Evolutionary conservation across 2,113 vertebrate species (phyloP).

Genomic region (Gorsachius goisagi): DNA sequence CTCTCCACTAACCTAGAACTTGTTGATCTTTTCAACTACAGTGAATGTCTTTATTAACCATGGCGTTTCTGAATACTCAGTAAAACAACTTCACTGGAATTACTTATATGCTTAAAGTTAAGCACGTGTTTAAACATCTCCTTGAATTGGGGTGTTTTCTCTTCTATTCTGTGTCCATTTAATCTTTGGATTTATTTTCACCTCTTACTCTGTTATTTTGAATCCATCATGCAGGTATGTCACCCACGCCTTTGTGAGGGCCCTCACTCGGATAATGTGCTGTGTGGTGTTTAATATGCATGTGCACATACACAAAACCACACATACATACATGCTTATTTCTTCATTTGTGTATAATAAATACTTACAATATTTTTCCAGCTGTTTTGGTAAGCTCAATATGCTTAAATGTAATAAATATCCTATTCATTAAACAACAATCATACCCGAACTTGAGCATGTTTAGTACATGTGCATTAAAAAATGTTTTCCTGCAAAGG

Average conservation of each 20-base stretch:
- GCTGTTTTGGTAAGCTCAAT: conserved; percentile 9
- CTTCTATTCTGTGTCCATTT: not conserved
- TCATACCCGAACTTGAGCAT: not conserved
- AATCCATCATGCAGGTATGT: not conserved
- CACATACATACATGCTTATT: not conserved
- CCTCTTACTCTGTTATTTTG: not conserved
- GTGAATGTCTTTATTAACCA: not conserved
- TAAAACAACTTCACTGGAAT: not conserved
- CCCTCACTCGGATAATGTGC: not conserved
- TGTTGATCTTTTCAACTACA: not conserved
- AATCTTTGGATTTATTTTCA: not conserved
- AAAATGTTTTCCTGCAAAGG: not conserved
- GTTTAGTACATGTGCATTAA: not conserved
- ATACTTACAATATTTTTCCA: not conserved
- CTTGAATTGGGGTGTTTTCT: not conserved
- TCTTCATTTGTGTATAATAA: not conserved
- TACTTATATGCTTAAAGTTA: not conserved
- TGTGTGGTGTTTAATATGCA: not conserved
- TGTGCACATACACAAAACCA: not conserved
- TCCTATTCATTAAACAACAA: conserved; percentile 15
- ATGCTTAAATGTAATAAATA: not conserved
- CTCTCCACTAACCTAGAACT: not conserved
- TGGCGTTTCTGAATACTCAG: not conserved
- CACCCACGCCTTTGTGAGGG: not conserved
- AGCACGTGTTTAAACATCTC: not conserved